These are phyloP conservation scores for Listronotus oregonensis DNA, from an alignment of 1,140 invertebrate genomes.

Conservation along the genomic window DNA sequence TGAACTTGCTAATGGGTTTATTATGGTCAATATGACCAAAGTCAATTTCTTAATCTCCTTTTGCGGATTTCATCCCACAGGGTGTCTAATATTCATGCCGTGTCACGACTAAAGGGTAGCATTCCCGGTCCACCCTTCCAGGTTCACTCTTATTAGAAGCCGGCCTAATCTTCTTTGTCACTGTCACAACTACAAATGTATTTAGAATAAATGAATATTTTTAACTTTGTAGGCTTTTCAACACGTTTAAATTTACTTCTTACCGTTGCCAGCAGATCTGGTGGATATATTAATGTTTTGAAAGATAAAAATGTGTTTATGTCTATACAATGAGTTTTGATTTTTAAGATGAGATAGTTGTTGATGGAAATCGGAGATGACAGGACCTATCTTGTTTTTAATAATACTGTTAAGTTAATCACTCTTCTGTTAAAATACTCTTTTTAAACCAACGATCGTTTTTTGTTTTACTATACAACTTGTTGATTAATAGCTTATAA, in stretches of 20 bases:
- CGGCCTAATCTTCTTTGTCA: constrained; percentile 42
- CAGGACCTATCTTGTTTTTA: too few relatives aligned
- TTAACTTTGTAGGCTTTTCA: constrained; percentile 33
- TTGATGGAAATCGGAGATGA: too few relatives aligned
- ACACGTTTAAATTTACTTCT: constrained; percentile 35
- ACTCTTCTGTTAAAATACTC: too few relatives aligned
- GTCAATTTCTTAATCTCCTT: constrained; percentile 40
- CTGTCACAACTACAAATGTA: constrained; percentile 43
- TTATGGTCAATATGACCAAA: constrained; percentile 33
- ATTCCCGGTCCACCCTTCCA: constrained; percentile 14
- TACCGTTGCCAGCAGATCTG: constrained; percentile 1
- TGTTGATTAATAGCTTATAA: too few relatives aligned
- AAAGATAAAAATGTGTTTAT: constrained; percentile 7
- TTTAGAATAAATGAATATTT: constrained; percentile 42
- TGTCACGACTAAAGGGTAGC: constrained; percentile 41
- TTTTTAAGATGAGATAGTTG: too few relatives aligned
- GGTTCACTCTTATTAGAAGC: constrained; percentile 3
- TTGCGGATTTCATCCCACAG: constrained; percentile 37
- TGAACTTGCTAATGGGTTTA: constrained; percentile 9
- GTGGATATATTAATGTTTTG: neutral
- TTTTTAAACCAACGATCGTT: too few relatives aligned
- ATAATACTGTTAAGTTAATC: too few relatives aligned
- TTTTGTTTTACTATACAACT: too few relatives aligned
- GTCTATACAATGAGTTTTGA: too few relatives aligned
- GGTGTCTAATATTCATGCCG: constrained; percentile 43